phyloP scores from a whole-genome alignment of 2,113 vertebrate species.

The Gambusia affinis region DNA sequence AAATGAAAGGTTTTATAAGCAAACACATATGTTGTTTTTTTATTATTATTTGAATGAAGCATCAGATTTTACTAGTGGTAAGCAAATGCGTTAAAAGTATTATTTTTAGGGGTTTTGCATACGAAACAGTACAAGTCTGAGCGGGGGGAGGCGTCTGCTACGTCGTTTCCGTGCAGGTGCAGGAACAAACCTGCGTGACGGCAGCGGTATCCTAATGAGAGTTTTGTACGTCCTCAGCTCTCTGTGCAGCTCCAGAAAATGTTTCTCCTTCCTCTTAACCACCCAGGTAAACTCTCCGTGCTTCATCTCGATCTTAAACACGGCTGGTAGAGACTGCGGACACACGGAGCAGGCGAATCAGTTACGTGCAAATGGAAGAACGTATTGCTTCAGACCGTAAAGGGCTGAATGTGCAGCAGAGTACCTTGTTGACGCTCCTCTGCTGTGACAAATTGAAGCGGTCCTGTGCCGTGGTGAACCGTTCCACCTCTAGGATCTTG shows the following conservation, averaged over 20 bases:
- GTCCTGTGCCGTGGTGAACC: constrained; percentile 86
- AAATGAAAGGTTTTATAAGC: no score
- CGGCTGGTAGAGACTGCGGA: constrained; percentile 83
- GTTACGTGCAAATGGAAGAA: background rate
- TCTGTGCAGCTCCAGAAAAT: constrained; percentile 95
- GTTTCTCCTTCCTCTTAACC: constrained; percentile 96
- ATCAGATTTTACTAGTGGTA: background rate
- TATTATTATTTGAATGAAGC: no score
- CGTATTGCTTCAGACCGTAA: background rate
- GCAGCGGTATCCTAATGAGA: constrained; percentile 93
- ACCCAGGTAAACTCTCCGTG: constrained; percentile 96
- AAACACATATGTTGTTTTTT: no score
- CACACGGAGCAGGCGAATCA: background rate
- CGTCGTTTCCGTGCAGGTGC: background rate
- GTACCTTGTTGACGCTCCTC: constrained; percentile 80
- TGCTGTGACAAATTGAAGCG: constrained; percentile 77
- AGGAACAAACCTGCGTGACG: constrained; percentile 86
- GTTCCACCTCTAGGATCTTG: constrained; percentile 90
- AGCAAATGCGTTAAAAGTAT: background rate
- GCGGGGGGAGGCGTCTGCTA: background rate
- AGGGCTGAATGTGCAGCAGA: background rate
- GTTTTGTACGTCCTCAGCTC: constrained; percentile 95
- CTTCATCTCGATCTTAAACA: constrained; percentile 93
- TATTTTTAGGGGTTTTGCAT: background rate
- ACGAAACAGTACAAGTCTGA: background rate